Evolutionary conservation across 2,797 vertebrate genomes (phyloP).

Genomic region (Anguilla marmorata): DNA sequence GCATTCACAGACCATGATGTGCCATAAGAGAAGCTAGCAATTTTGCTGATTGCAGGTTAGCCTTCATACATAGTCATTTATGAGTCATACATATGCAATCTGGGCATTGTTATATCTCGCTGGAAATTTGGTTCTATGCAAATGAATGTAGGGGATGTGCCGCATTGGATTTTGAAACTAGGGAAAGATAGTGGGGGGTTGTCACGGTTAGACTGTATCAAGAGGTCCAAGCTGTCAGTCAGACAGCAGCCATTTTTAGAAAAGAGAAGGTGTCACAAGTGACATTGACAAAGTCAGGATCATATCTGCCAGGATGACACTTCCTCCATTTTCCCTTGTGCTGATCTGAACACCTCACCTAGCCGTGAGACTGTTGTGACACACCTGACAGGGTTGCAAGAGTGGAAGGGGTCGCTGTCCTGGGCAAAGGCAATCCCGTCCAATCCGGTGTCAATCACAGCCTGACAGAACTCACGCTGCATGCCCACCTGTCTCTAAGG

Average conservation of each 20-base stretch:
- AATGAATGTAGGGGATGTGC: neutral
- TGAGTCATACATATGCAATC: conserved; percentile 17
- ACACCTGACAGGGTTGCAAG: neutral
- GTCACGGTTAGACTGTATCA: neutral
- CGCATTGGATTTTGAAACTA: neutral
- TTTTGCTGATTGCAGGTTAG: conserved; percentile 11
- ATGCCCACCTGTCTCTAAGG: neutral
- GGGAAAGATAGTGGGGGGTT: neutral
- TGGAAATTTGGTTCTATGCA: neutral
- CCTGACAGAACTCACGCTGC: neutral
- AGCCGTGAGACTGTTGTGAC: neutral
- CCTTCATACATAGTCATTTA: conserved; percentile 12
- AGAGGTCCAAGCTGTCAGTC: neutral
- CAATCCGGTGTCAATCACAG: neutral
- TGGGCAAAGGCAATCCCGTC: neutral
- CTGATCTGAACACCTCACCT: neutral
- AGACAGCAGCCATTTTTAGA: neutral
- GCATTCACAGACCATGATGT: neutral
- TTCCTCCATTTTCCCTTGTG: neutral
- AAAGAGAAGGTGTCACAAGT: neutral
- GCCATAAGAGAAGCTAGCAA: conserved; percentile 1
- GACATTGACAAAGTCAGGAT: neutral
- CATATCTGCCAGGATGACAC: neutral
- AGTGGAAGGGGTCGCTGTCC: neutral
- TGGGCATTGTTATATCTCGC: neutral